Percentiles rank a stretch among this genome's conserved stretches.
phyloP scores from a whole-genome alignment of 2,113 vertebrate species.

The Fukomys damarensis region DNA sequence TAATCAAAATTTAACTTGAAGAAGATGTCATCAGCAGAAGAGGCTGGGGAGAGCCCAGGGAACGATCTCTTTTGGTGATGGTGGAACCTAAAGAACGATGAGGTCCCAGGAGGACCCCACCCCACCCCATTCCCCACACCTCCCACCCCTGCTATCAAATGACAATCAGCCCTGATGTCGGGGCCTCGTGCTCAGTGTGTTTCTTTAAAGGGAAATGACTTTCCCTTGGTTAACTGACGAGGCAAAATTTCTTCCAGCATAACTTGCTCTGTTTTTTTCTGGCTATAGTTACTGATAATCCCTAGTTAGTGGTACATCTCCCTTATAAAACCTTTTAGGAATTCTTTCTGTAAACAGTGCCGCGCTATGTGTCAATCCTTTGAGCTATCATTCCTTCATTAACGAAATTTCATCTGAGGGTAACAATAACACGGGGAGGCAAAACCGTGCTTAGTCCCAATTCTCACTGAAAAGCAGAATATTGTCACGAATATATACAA shows the following conservation, averaged over 20 bases:
- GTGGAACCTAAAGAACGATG: neutral
- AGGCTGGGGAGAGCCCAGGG: neutral
- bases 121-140: neutral
- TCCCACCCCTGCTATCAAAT: no score
- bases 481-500: neutral
- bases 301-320: neutral
- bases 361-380: neutral
- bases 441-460: neutral
- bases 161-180: neutral
- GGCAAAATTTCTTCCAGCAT: neutral
- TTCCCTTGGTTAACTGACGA: neutral
- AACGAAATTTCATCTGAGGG: neutral
- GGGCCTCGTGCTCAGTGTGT: neutral
- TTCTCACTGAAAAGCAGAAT: neutral
- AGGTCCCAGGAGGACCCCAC: neutral
- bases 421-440: neutral
- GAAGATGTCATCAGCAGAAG: neutral
- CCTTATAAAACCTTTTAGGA: neutral
- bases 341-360: neutral
- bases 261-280: neutral
- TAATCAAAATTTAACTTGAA: neutral
- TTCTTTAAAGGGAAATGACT: neutral
- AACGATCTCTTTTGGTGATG: neutral
- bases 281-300: neutral
- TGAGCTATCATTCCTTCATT: neutral